These are phyloP conservation scores for Lophotriccus pileatus DNA, from an alignment of 2,797 vertebrate species.

Conservation along the genomic window DNA sequence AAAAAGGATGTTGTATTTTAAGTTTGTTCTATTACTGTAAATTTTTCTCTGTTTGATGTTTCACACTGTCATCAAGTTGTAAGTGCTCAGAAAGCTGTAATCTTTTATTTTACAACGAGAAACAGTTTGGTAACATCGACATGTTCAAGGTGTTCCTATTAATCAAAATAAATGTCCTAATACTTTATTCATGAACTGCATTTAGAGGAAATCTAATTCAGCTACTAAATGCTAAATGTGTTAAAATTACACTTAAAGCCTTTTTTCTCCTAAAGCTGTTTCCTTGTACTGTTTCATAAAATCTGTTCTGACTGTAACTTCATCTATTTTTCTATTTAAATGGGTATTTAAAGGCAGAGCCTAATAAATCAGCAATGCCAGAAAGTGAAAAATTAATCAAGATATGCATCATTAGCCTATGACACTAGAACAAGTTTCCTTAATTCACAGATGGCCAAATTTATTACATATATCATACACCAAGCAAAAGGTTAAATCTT, in stretches of 20 bases:
- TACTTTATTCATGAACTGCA: constrained; percentile 26
- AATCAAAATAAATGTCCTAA: constrained; percentile 37
- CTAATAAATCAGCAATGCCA: neutral
- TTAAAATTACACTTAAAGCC: neutral
- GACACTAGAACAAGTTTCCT: neutral
- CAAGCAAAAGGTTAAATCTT: constrained; percentile 6
- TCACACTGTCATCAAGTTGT: neutral
- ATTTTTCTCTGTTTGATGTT: neutral
- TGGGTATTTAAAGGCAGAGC: neutral
- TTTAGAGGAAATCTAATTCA: constrained; percentile 33
- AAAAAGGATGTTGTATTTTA: neutral
- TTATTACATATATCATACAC: neutral
- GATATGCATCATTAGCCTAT: neutral
- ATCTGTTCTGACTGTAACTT: constrained; percentile 33
- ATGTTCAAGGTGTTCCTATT: neutral
- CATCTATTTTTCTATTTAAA: constrained; percentile 50
- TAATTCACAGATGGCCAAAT: neutral
- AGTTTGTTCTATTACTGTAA: neutral
- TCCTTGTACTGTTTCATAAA: neutral
- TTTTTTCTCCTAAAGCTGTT: neutral
- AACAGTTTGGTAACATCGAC: neutral
- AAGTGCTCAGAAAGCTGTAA: neutral
- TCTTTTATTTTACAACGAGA: neutral
- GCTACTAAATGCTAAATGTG: constrained; percentile 7
- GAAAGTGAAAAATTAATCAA: constrained; percentile 2